A percentile compares a stretch with the other conserved stretches of the same genome.
Conservation (phyloP, 1,140 invertebrate genomes). For the Bathynomus jamesi region DNA sequence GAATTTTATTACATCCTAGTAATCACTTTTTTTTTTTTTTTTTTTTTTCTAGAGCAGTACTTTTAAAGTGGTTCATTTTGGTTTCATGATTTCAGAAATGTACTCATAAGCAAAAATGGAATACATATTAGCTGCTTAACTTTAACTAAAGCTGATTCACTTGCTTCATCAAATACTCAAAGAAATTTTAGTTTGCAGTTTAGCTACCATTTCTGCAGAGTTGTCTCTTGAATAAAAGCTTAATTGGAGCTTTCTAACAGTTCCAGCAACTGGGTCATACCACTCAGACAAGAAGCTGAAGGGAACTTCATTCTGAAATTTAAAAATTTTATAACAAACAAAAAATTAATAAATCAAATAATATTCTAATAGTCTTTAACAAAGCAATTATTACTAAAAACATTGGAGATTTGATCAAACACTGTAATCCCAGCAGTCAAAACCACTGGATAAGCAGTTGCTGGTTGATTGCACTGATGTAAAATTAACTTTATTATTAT, state of each 20-base stretch:
- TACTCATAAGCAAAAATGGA: background rate
- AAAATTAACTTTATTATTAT: too few species aligned
- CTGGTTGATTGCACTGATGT: too few species aligned
- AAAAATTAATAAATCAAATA: too few species aligned
- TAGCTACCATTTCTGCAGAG: conserved; percentile 62
- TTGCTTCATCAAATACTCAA: background rate
- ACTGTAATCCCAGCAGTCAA: too few species aligned
- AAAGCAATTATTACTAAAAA: too few species aligned
- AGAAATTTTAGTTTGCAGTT: conserved; percentile 38
- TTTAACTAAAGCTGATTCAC: too few species aligned
- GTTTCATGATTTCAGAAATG: too few species aligned
- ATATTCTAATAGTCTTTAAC: too few species aligned
- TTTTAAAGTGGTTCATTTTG: too few species aligned
- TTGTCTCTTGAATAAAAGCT: conserved; percentile 65
- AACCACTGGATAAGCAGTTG: too few species aligned
- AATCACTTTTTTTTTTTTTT: background rate
- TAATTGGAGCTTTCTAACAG: conserved; percentile 62
- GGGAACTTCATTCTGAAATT: conserved; percentile 19
- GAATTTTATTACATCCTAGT: background rate
- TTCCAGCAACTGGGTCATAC: conserved; percentile 65
- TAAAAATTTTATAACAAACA: too few species aligned
- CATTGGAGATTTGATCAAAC: too few species aligned
- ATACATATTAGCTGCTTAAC: background rate
- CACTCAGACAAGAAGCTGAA: conserved; percentile 66
- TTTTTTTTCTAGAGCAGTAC: background rate